These are phyloP conservation scores for Pipistrellus pygmaeus DNA, from an alignment of 2,797 vertebrate genomes.

Conservation along the genomic window DNA sequence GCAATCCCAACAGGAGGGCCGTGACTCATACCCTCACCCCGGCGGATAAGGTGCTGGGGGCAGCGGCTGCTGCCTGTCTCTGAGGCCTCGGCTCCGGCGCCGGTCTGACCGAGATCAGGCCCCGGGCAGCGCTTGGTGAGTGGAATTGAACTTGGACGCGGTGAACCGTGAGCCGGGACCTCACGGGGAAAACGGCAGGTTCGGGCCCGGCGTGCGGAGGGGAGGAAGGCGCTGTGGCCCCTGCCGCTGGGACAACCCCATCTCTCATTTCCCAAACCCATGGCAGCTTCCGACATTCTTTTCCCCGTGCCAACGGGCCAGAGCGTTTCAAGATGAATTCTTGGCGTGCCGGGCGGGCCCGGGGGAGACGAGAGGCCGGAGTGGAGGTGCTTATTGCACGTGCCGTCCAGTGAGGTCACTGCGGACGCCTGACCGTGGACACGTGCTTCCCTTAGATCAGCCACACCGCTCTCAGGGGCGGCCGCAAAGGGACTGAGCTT, in stretches of 20 bases:
- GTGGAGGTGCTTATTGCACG: background rate
- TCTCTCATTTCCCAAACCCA: background rate
- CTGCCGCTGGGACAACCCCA: background rate
- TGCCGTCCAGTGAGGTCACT: background rate
- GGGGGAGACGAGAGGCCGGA: background rate
- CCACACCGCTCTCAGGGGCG: background rate
- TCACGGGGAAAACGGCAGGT: background rate
- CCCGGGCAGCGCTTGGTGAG: slow-evolving; percentile 13
- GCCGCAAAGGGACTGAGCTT: background rate
- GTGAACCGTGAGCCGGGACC: background rate
- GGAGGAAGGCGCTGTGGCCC: background rate
- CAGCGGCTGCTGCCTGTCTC: background rate
- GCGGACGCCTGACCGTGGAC: background rate
- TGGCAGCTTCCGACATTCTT: background rate
- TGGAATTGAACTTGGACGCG: background rate
- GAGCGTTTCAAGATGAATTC: slow-evolving; percentile 43
- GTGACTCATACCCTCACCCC: background rate
- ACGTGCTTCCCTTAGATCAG: background rate
- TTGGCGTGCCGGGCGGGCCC: background rate
- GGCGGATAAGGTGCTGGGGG: background rate
- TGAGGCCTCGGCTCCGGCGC: background rate
- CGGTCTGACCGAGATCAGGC: background rate
- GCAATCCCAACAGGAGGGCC: background rate
- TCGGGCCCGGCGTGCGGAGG: accelerated
- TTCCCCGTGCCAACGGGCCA: background rate